These are phyloP conservation scores for Lathronympha strigana DNA, from an alignment of 2,888 invertebrate genomes.

Conservation along the genomic window DNA sequence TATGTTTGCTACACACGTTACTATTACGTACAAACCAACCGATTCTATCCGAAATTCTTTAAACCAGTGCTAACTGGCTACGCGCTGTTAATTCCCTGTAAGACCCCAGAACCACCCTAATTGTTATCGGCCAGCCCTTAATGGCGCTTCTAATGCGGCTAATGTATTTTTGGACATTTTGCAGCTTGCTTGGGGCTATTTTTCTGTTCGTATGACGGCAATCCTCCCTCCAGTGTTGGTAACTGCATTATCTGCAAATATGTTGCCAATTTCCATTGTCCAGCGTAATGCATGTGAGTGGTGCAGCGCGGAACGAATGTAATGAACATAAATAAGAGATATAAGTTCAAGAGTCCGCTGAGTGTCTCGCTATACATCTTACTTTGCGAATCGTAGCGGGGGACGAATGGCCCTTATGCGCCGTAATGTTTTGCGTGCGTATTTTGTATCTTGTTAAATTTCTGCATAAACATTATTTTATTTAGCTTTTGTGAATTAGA, in stretches of 20 bases:
- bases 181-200: conserved; percentile 82
- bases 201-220: conserved; percentile 79
- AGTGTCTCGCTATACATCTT: conserved; percentile 58
- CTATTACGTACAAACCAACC: background rate
- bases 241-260: conserved; percentile 82
- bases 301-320: conserved; percentile 65
- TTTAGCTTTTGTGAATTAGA: background rate
- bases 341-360: conserved; percentile 55
- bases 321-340: conserved; percentile 78
- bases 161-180: conserved; percentile 84
- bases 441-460: conserved; percentile 10
- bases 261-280: conserved; percentile 83
- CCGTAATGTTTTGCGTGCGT: conserved; percentile 15
- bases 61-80: conserved; percentile 75
- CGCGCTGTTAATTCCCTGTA: conserved; percentile 79
- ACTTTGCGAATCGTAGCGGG: conserved; percentile 49
- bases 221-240: conserved; percentile 69
- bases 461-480: background rate
- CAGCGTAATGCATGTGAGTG: conserved; percentile 65
- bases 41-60: conserved; percentile 50
- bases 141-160: conserved; percentile 82
- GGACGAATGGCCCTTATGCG: conserved; percentile 42
- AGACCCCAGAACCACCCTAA: conserved; percentile 80
- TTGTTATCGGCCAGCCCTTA: conserved; percentile 82
- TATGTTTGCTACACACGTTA: too few species aligned